Base-by-base conservation (phyloP, 2,888 invertebrate genomes). In the Disparrhopalites patrizii region DNA sequence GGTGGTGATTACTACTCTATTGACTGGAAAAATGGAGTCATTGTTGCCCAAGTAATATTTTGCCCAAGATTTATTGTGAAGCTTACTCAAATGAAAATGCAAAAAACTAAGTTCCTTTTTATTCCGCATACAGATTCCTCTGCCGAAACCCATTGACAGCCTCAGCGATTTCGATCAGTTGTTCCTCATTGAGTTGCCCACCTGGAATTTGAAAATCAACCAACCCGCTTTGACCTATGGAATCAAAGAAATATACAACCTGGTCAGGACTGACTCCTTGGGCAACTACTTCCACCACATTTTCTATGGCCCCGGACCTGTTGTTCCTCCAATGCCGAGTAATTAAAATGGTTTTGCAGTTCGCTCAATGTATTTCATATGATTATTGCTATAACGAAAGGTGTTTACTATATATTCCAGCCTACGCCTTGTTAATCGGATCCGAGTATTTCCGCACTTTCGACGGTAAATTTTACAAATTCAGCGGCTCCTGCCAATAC, bases 381-480 rank as follows among this genome's bases (percentile, higher is more conserved):
- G 10, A 52, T 52, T 43, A 4, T 43, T 43, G 20, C 15, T 36
- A 36, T 36, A 10, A 7, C 7, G 36, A 36, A 36, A n/a, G n/a
- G n/a, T n/a, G 7, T 36, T 36, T 10, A 36, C 7, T 36, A 36
- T 10, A 36, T 36, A 36, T 36, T 36, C 36, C 82, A 85, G 87
- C 87, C 66, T 82, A 84, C 56, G 93, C 87, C 10, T 83, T 86
- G 33, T 78, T 93, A 2, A 82, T 87, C 10, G 89, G 91, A 77
- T 89, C 90, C 1, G 88, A 90, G 76, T 90, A 93, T 80, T 85
- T 91, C 79, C 89, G 91, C 80, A 93, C 92, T 0, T 94, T 93
- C 80, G 95, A 95, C 79, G 89, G 89, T 0, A 85, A 86, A 73
- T 88, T 91, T 78, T 81, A 88, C 72, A 87, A 88, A 7, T 88